Conservation (phyloP, 2,113 vertebrate species). For the Prunella himalayana region DNA sequence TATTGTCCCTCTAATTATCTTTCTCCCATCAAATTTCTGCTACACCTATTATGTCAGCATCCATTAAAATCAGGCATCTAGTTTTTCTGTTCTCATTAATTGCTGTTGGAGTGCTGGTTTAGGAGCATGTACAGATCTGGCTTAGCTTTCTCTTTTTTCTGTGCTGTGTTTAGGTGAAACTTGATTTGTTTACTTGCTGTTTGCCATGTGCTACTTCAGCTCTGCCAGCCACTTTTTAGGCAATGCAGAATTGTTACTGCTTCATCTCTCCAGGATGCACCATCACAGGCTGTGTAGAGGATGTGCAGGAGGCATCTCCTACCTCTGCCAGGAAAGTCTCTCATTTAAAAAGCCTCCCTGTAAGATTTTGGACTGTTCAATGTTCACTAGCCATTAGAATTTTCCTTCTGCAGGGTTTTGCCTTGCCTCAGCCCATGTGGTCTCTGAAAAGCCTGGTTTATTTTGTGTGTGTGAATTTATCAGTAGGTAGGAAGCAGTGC, state of each 20-base stretch:
- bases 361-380: not conserved
- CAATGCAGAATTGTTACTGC: not conserved
- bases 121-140: not conserved
- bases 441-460: not conserved
- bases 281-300: not conserved
- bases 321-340: not conserved
- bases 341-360: not conserved
- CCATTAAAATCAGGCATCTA: slow-evolving; percentile 26
- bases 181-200: not conserved
- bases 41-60: slow-evolving; percentile 43
- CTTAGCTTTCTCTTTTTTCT: not conserved
- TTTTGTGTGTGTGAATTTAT: not conserved
- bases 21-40: slow-evolving; percentile 27
- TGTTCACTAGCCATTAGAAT: not conserved
- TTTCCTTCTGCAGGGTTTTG: not conserved
- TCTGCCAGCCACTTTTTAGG: slow-evolving; percentile 27
- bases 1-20: slow-evolving; percentile 44
- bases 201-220: not conserved
- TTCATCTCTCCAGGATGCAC: not conserved
- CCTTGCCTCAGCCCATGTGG: not conserved
- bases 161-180: not conserved
- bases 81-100: slow-evolving; percentile 17
- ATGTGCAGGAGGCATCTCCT: not conserved
- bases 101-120: not conserved
- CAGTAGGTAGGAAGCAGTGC: not conserved